Conservation (phyloP, 2,888 invertebrate species). For the Patella depressa region DNA sequence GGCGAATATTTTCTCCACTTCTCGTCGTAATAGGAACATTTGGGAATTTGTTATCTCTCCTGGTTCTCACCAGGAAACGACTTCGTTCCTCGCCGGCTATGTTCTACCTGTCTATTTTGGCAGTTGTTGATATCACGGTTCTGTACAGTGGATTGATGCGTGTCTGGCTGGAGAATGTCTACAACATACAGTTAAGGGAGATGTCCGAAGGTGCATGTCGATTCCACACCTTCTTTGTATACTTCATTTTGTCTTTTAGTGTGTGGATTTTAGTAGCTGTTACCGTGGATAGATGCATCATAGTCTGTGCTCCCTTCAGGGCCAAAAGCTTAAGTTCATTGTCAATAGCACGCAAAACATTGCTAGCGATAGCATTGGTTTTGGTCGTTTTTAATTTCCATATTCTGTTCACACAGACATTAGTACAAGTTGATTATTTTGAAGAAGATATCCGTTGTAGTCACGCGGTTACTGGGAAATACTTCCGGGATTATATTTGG, state of each 20-base stretch:
- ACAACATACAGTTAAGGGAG: constrained; percentile 42
- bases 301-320: constrained; percentile 59
- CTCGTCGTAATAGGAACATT: constrained; percentile 31
- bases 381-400: constrained; percentile 56
- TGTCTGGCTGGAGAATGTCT: constrained; percentile 46
- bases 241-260: constrained; percentile 55
- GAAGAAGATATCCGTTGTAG: constrained; percentile 17
- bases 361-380: constrained; percentile 35
- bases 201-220: constrained; percentile 56
- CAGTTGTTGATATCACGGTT: constrained; percentile 31
- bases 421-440: constrained; percentile 13
- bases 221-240: constrained; percentile 62
- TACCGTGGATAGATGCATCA: constrained; percentile 63
- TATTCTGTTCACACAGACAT: constrained; percentile 59
- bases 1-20: constrained; percentile 21
- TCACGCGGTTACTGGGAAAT: not conserved
- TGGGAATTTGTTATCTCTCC: constrained; percentile 35
- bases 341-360: constrained; percentile 44
- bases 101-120: constrained; percentile 35
- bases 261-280: constrained; percentile 65
- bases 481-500: constrained; percentile 39
- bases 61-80: constrained; percentile 27
- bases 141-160: constrained; percentile 32
- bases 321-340: constrained; percentile 53
- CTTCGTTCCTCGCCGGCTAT: constrained; percentile 32